A percentile compares a stretch with the other conserved stretches of the same genome.
Evolutionary conservation across 2,797 vertebrate species (phyloP).

Genomic region (Dromococcyx pavoninus): DNA sequence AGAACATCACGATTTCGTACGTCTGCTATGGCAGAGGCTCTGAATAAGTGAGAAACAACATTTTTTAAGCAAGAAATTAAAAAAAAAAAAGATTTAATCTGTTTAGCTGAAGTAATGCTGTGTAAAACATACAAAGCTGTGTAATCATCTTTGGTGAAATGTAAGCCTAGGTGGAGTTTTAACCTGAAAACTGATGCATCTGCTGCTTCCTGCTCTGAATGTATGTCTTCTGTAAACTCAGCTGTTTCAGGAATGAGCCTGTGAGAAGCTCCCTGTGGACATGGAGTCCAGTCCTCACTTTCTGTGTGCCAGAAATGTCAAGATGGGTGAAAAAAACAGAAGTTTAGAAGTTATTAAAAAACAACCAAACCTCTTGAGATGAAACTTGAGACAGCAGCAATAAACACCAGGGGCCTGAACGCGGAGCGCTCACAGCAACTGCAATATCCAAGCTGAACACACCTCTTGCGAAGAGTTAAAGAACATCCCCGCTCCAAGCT

Average conservation of each 20-base stretch:
- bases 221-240: background rate
- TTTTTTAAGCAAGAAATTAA: background rate
- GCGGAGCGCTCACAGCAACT: background rate
- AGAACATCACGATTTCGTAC: background rate
- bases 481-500: rapidly evolving
- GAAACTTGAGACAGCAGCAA: background rate
- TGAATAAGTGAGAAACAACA: background rate
- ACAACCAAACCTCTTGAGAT: background rate
- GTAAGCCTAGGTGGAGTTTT: background rate
- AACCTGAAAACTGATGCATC: background rate
- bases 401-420: background rate
- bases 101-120: background rate
- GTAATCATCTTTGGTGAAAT: background rate
- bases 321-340: background rate
- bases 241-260: background rate
- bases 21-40: background rate
- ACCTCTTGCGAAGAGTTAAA: background rate
- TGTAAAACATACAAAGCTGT: background rate
- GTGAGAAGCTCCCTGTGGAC: background rate
- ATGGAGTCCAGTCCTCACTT: background rate
- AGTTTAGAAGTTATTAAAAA: background rate
- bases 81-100: background rate
- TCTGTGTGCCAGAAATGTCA: rapidly evolving
- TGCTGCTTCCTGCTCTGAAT: background rate
- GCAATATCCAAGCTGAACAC: background rate